Percentiles rank a stretch among this genome's conserved stretches.
phyloP scores from a whole-genome alignment of 2,113 vertebrate genomes.

The Sitta europaea region DNA sequence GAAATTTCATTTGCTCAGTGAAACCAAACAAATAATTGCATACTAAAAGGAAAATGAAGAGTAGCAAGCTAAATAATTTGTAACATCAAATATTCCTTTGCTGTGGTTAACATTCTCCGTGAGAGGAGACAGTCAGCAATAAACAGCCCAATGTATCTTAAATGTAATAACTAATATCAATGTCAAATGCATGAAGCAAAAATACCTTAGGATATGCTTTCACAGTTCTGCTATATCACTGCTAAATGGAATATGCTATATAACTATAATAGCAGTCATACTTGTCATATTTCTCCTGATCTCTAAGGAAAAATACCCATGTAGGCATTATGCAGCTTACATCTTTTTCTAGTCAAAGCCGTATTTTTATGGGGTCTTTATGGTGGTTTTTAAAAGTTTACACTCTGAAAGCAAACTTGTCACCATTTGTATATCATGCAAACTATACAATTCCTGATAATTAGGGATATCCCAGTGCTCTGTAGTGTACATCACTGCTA shows the following conservation, averaged over 20 bases:
- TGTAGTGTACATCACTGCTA: neutral
- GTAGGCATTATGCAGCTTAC: conserved; percentile 43
- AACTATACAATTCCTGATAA: conserved; percentile 7
- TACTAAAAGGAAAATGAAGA: conserved; percentile 72
- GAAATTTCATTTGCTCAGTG: conserved; percentile 78
- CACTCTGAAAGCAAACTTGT: conserved; percentile 46
- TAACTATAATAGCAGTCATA: conserved; percentile 60
- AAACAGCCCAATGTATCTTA: conserved; percentile 70
- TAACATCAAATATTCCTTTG: conserved; percentile 72
- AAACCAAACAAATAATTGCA: conserved; percentile 81
- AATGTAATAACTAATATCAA: conserved; percentile 69
- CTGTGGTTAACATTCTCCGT: conserved; percentile 64
- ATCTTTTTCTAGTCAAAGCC: conserved; percentile 54
- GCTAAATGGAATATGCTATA: conserved; percentile 65
- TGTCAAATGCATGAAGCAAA: conserved; percentile 70
- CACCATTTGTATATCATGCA: neutral
- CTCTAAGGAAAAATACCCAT: conserved; percentile 56
- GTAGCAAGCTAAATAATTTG: conserved; percentile 72
- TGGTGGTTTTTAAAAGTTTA: conserved; percentile 65
- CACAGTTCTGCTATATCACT: conserved; percentile 52
- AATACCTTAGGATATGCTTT: conserved; percentile 71
- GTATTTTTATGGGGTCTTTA: conserved; percentile 41
- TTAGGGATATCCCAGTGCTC: neutral
- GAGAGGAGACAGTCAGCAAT: conserved; percentile 60
- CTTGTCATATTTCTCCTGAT: conserved; percentile 64